These are phyloP conservation scores for Conus betulinus DNA, from an alignment of 1,140 invertebrate species.

Conservation along the genomic window DNA sequence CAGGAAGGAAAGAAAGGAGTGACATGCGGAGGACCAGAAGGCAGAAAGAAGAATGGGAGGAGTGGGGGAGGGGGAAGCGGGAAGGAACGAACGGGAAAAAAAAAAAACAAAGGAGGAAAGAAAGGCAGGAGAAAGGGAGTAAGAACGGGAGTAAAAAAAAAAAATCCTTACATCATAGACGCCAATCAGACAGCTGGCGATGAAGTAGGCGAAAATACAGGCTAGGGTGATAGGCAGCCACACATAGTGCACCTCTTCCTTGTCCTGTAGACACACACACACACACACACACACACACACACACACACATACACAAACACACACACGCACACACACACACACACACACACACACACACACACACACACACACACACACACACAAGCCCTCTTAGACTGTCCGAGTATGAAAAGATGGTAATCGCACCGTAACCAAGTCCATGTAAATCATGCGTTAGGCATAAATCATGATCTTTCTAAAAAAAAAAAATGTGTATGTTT, in stretches of 20 bases:
- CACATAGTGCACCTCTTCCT: conserved; percentile 50
- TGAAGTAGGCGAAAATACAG: conserved; percentile 91
- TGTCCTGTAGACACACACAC: conserved; percentile 44
- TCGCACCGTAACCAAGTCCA: too few relatives aligned
- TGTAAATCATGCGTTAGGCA: too few relatives aligned
- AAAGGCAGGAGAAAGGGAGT: too few relatives aligned
- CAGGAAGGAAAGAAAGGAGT: too few relatives aligned
- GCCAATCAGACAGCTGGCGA: conserved; percentile 92
- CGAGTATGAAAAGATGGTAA: too few relatives aligned
- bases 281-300: background rate
- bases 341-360: background rate
- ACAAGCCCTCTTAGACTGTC: too few relatives aligned
- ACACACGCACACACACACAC: background rate
- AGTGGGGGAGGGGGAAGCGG: background rate
- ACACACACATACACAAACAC: background rate
- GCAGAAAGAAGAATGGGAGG: background rate
- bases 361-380: background rate
- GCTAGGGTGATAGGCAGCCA: conserved; percentile 86
- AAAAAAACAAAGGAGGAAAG: too few relatives aligned
- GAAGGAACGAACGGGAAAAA: background rate
- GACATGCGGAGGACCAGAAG: too few relatives aligned
- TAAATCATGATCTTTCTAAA: too few relatives aligned
- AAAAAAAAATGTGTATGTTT: too few relatives aligned
- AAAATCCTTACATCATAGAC: conserved; percentile 87
- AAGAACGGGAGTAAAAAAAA: too few relatives aligned